A percentile compares a stretch with the other conserved stretches of the same genome.
These are phyloP conservation scores for Drosophila neonasuta DNA, from an alignment of 2,888 invertebrate species.

Conservation along the genomic window DNA sequence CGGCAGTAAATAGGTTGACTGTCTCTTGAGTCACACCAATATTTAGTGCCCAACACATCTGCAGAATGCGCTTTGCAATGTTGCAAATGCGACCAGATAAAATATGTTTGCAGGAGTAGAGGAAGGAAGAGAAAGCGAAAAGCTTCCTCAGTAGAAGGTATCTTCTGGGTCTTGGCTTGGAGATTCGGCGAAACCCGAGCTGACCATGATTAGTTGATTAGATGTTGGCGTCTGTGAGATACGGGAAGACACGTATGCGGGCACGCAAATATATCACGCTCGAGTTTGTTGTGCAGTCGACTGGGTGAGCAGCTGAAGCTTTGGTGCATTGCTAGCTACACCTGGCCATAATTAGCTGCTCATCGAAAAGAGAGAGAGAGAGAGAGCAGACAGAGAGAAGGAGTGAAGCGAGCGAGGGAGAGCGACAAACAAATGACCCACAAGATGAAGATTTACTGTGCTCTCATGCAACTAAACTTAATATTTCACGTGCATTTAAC, in stretches of 20 bases:
- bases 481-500: constrained; percentile 76
- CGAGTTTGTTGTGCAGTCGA: constrained; percentile 94
- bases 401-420: not conserved
- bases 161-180: not conserved
- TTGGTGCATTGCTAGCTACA: constrained; percentile 83
- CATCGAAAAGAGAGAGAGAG: constrained; percentile 16
- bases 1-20: not conserved
- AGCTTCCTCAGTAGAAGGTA: not conserved
- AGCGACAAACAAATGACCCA: constrained; percentile 59
- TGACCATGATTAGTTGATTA: constrained; percentile 95
- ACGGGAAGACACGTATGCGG: constrained; percentile 91
- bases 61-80: not conserved
- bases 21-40: not conserved
- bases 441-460: constrained; percentile 71
- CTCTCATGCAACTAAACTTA: constrained; percentile 73
- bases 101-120: not conserved
- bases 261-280: constrained; percentile 97
- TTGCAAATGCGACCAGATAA: not conserved
- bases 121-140: not conserved
- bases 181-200: constrained; percentile 86
- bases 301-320: constrained; percentile 90
- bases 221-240: constrained; percentile 96
- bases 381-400: not conserved
- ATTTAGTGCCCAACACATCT: not conserved
- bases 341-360: constrained; percentile 55